Evolutionary conservation across 2,797 vertebrate species (phyloP).

Genomic region (Yasuhikotakia modesta): DNA sequence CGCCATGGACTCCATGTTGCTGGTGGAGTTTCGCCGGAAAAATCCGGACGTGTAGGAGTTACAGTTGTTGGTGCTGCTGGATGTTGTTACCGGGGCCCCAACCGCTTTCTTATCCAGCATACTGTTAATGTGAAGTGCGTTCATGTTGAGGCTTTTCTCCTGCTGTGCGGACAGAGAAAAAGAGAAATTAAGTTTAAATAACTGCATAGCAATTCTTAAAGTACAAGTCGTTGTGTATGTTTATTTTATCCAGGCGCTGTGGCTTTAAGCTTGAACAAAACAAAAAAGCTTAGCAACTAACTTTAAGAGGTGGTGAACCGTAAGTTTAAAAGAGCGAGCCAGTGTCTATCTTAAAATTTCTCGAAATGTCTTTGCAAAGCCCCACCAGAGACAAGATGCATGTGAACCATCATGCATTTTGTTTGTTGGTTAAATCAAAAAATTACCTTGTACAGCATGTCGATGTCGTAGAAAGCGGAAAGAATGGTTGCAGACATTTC

Average conservation of each 20-base stretch:
- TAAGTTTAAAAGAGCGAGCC: not conserved
- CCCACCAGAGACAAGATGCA: not conserved
- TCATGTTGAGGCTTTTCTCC: slow-evolving; percentile 89
- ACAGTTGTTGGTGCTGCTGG: slow-evolving; percentile 75
- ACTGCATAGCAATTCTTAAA: too few relatives aligned
- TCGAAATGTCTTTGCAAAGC: not conserved
- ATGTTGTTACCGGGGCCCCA: slow-evolving; percentile 85
- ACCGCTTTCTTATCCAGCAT: slow-evolving; percentile 97
- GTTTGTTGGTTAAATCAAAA: not conserved
- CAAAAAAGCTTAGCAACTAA: not conserved
- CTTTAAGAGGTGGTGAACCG: not conserved
- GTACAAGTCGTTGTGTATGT: not conserved
- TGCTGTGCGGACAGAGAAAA: slow-evolving; percentile 71
- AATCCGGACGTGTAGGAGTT: slow-evolving; percentile 83
- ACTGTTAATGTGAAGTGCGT: slow-evolving; percentile 87
- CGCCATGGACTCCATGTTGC: slow-evolving; percentile 87
- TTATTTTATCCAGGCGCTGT: not conserved
- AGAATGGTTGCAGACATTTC: slow-evolving; percentile 93
- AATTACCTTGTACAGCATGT: slow-evolving; percentile 93
- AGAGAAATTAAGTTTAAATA: not conserved
- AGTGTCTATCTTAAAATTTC: not conserved
- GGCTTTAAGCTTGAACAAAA: not conserved
- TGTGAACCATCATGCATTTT: not conserved
- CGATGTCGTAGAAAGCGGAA: slow-evolving; percentile 95
- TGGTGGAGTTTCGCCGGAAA: slow-evolving; percentile 89